Evolutionary conservation across 1,140 invertebrate species (phyloP).

Genomic region (Gryon sp.): DNA sequence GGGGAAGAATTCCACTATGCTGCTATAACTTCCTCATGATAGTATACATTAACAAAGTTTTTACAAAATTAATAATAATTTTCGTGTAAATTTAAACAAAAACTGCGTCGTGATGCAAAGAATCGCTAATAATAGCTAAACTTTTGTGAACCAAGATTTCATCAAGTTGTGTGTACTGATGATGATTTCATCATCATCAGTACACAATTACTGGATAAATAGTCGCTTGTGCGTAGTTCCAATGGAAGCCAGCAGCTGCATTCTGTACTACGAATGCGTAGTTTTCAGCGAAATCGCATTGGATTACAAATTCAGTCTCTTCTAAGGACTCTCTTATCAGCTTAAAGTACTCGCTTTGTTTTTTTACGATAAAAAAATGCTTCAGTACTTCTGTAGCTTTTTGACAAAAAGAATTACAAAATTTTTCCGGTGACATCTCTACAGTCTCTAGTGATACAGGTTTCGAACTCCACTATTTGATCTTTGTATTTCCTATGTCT

Average conservation of each 20-base stretch:
- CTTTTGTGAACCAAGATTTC: conserved; percentile 11
- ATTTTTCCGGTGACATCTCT: too few relatives aligned
- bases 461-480: too few relatives aligned
- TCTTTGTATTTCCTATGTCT: too few relatives aligned
- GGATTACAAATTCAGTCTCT: conserved; percentile 3
- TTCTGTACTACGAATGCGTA: conserved; percentile 35
- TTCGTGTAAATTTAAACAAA: conserved; percentile 28
- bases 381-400: too few relatives aligned
- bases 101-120: conserved; percentile 30
- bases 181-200: too few relatives aligned
- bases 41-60: conserved; percentile 19
- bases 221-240: conserved; percentile 37
- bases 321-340: too few relatives aligned
- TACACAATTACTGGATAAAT: conserved; percentile 37
- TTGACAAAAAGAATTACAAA: too few relatives aligned
- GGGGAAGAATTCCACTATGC: conserved; percentile 68
- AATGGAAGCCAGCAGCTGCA: conserved; percentile 9
- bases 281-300: conserved; percentile 29
- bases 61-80: conserved; percentile 3
- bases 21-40: conserved; percentile 31
- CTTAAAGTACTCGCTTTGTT: too few relatives aligned
- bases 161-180: too few relatives aligned
- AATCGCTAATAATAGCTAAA: conserved; percentile 42
- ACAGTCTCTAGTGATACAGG: too few relatives aligned
- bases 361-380: too few relatives aligned